Conservation (phyloP, 1,140 invertebrate genomes). For the Diorhabda carinulata region DNA sequence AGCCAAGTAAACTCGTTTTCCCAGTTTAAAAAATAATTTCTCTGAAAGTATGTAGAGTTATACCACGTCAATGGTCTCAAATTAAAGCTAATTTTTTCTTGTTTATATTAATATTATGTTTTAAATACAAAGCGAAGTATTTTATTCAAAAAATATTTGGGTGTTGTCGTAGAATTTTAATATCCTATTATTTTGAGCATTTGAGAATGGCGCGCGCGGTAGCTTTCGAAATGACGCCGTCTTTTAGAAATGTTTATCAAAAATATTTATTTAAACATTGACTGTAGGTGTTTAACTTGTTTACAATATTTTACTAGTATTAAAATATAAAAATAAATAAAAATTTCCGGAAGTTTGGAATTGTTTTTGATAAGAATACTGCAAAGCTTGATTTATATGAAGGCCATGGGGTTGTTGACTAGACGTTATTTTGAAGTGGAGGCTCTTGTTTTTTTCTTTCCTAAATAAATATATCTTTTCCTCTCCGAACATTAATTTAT, state of each 20-base stretch:
- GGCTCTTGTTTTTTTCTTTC: too few relatives aligned
- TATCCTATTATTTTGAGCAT: conserved; percentile 44
- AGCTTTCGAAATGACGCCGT: too few relatives aligned
- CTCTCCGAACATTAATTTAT: too few relatives aligned
- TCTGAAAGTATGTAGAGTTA: conserved; percentile 14
- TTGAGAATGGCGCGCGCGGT: conserved; percentile 41
- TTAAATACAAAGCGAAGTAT: conserved; percentile 9
- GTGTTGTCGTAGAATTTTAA: conserved; percentile 41
- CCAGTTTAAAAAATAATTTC: conserved; percentile 30
- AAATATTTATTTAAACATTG: too few relatives aligned
- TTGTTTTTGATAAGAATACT: not conserved
- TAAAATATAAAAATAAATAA: not conserved
- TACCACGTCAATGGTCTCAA: conserved; percentile 21
- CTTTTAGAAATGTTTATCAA: too few relatives aligned
- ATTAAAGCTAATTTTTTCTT: conserved; percentile 33
- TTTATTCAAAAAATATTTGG: conserved; percentile 38
- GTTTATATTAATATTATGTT: conserved; percentile 21
- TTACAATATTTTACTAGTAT: too few relatives aligned
- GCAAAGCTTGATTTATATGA: not conserved
- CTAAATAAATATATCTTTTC: too few relatives aligned
- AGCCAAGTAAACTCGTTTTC: conserved; percentile 17
- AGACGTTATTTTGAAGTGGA: too few relatives aligned
- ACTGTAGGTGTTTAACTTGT: too few relatives aligned
- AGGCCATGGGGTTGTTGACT: not conserved
- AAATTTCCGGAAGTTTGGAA: not conserved